Percentiles rank a stretch among this genome's conserved stretches.
Conservation (phyloP, 2,888 invertebrate genomes). For the Aphodius granarius region DNA sequence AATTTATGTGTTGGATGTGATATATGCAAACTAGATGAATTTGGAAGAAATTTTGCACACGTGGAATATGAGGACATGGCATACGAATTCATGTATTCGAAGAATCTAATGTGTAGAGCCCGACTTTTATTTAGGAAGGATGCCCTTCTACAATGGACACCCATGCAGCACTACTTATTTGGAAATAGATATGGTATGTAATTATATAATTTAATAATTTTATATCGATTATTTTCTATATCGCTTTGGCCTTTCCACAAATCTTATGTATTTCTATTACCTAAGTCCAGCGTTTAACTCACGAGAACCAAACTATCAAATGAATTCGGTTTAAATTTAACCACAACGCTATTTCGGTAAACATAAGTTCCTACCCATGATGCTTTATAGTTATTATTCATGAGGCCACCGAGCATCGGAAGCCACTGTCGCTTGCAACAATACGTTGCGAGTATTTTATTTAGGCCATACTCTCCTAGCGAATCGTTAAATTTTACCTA, state of each 20-base stretch:
- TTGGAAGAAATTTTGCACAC: background rate
- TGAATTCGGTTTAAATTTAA: too few species aligned
- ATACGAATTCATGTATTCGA: background rate
- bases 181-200: background rate
- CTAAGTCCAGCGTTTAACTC: background rate
- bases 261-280: background rate
- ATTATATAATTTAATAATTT: background rate
- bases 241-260: background rate
- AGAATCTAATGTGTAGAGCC: background rate
- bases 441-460: too few species aligned
- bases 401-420: too few species aligned
- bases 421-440: too few species aligned
- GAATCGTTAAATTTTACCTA: too few species aligned
- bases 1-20: background rate
- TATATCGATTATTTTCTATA: background rate
- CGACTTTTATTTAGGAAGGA: background rate
- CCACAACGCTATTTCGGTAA: too few species aligned
- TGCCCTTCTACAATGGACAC: background rate
- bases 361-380: too few species aligned
- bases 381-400: too few species aligned
- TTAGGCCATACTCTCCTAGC: too few species aligned
- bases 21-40: background rate
- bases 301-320: too few species aligned
- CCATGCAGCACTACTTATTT: background rate
- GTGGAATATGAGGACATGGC: background rate